A percentile compares a stretch with the other conserved stretches of the same genome.
Conservation (phyloP, 2,113 vertebrate species). For the Phylloscopus whistleri region DNA sequence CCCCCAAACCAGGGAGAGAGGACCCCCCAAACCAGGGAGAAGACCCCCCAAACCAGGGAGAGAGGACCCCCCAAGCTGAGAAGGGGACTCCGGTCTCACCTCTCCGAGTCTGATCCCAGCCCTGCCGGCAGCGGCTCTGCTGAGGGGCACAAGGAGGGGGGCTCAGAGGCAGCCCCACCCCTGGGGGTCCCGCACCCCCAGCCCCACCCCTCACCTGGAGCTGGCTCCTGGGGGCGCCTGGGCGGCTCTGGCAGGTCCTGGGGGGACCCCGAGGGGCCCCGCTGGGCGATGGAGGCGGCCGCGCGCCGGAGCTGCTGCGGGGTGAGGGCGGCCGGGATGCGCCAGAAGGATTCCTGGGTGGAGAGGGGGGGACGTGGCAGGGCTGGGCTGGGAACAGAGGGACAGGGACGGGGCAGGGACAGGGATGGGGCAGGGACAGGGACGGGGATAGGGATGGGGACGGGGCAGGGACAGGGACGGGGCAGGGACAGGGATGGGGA, state of each 20-base stretch:
- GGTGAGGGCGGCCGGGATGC: constrained; percentile 83
- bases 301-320: constrained; percentile 70
- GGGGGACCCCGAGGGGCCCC: accelerated
- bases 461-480: accelerated
- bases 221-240: not conserved
- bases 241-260: not conserved
- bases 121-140: not conserved
- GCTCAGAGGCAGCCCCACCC: not conserved
- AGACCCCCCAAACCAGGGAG: not conserved
- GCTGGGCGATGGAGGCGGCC: constrained; percentile 73
- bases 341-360: constrained; percentile 90
- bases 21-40: accelerated
- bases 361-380: not conserved
- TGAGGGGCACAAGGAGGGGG: not conserved
- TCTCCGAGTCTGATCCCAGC: not conserved
- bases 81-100: not conserved
- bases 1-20: not conserved
- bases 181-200: not conserved
- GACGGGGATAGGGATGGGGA: too few relatives aligned
- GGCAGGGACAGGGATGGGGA: not conserved
- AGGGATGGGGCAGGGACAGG: too few relatives aligned
- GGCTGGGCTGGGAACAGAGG: accelerated
- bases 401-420: not conserved
- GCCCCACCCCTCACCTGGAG: not conserved
- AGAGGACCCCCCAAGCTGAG: accelerated